A percentile compares a stretch with the other conserved stretches of the same genome.
These are phyloP conservation scores for Aporrectodea caliginosa DNA, from an alignment of 1,140 invertebrate species.

Conservation along the genomic window DNA sequence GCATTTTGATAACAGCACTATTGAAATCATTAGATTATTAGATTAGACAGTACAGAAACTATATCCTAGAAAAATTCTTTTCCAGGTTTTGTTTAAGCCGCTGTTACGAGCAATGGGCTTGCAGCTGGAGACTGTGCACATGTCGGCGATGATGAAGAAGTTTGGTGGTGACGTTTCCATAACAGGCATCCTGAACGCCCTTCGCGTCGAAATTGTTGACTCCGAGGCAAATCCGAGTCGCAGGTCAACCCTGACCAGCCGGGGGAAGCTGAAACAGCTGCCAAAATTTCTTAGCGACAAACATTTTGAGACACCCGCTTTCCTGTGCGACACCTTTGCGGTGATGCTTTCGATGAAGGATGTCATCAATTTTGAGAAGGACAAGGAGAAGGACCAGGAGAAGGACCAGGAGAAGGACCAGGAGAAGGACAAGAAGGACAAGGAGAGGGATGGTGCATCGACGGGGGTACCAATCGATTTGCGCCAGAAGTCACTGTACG, in stretches of 20 bases:
- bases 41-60: background rate
- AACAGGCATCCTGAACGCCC: conserved; percentile 76
- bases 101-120: conserved; percentile 52
- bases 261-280: background rate
- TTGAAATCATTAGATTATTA: too few relatives aligned
- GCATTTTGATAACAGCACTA: background rate
- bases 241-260: background rate
- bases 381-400: conserved; percentile 61
- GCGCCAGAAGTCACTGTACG: background rate
- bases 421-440: background rate
- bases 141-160: conserved; percentile 62
- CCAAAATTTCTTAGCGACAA: conserved; percentile 36
- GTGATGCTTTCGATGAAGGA: conserved; percentile 85
- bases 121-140: conserved; percentile 50
- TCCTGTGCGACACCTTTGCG: conserved; percentile 83
- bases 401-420: background rate
- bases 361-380: conserved; percentile 77
- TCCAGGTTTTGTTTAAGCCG: conserved; percentile 50
- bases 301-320: conserved; percentile 73
- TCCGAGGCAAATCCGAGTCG: conserved; percentile 39
- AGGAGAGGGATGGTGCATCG: too few relatives aligned
- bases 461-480: too few relatives aligned
- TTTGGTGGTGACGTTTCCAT: conserved; percentile 85
- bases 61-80: background rate
- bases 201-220: conserved; percentile 90